phyloP scores from a whole-genome alignment of 2,113 vertebrate species.

The Thryonomys swinderianus region DNA sequence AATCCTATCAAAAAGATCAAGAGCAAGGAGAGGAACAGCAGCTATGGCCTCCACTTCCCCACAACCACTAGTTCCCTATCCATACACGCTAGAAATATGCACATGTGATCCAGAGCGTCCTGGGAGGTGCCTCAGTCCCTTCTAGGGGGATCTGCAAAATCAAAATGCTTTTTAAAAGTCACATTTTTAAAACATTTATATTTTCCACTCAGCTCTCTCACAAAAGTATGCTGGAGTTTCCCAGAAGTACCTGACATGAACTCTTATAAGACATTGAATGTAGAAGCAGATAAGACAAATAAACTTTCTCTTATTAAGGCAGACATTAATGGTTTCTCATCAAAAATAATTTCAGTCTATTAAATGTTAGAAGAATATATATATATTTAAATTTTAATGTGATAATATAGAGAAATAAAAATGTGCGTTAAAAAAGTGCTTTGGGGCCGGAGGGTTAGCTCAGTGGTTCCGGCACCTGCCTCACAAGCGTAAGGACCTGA shows the following conservation, averaged over 20 bases:
- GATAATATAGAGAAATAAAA: not conserved
- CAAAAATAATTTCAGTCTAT: not conserved
- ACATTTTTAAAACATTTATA: not conserved
- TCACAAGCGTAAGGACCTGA: no score
- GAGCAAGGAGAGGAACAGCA: not conserved
- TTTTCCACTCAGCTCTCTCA: not conserved
- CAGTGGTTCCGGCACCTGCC: no score
- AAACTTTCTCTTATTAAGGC: not conserved
- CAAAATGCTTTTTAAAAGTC: not conserved
- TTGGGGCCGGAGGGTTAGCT: no score
- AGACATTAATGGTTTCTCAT: not conserved
- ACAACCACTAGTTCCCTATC: no score
- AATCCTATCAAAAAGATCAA: not conserved
- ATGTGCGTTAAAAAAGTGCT: not conserved
- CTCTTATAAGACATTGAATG: not conserved
- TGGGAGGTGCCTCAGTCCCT: not conserved
- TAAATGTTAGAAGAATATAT: not conserved
- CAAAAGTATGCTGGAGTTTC: not conserved
- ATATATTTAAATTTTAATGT: not conserved
- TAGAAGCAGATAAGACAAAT: not conserved
- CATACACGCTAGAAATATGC: not conserved
- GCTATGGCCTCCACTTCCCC: no score
- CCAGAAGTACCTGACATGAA: not conserved
- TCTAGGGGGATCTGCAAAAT: no score
- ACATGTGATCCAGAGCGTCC: fast-evolving